Conservation (phyloP, 2,888 invertebrate species). For the Baccha elongata region DNA sequence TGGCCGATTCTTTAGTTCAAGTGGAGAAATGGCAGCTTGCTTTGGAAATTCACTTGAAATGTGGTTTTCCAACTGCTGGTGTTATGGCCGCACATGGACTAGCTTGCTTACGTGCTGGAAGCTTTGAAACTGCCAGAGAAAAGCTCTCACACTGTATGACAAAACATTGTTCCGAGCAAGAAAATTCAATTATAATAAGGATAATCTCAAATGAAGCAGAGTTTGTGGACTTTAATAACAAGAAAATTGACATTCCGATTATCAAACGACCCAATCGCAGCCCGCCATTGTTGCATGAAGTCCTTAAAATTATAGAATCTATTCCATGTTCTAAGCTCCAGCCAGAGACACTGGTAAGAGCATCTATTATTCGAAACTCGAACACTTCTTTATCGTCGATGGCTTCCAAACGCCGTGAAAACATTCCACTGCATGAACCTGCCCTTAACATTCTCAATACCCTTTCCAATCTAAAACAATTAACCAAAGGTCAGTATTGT, state of each 20-base stretch:
- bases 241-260: conserved; percentile 74
- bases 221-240: conserved; percentile 59
- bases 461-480: conserved; percentile 84
- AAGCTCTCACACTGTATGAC: conserved; percentile 81
- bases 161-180: conserved; percentile 77
- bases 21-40: conserved; percentile 93
- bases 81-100: conserved; percentile 96
- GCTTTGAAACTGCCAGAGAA: conserved; percentile 85
- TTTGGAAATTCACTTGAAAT: conserved; percentile 93
- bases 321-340: conserved; percentile 78
- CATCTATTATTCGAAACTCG: conserved; percentile 80
- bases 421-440: conserved; percentile 84
- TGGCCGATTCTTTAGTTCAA: conserved; percentile 89
- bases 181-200: conserved; percentile 77
- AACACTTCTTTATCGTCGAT: conserved; percentile 79
- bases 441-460: conserved; percentile 85
- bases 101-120: conserved; percentile 90
- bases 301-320: conserved; percentile 87
- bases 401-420: conserved; percentile 82
- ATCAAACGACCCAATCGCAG: conserved; percentile 84
- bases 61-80: conserved; percentile 89
- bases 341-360: conserved; percentile 79
- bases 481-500: conserved; percentile 84
- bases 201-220: conserved; percentile 51
- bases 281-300: conserved; percentile 88